Evolutionary conservation across 2,797 vertebrate genomes (phyloP), one percentile per base, ranked within the genome.

Genomic region (Oryzias sinensis): DNA sequence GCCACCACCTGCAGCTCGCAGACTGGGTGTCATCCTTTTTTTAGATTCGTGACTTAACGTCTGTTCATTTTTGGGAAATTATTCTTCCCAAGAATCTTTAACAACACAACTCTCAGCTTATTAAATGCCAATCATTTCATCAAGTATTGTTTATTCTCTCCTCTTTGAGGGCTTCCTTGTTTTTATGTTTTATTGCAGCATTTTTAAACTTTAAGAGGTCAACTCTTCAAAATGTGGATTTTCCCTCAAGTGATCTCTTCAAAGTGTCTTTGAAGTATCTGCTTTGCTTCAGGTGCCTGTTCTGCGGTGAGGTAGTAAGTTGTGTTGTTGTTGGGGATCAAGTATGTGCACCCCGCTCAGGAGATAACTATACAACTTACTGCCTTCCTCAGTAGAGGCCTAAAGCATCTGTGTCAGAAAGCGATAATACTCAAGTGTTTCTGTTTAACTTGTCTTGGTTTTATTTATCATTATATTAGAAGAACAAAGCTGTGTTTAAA

Each of bases 321-420:
- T 97, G 95, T 97, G 95, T 97, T 95, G 94, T 96, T 96, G 93
- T 93, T 93, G 93, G 94, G 93, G 93, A 91, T 91, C 86, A 92
- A 87, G 89, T 91, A 93, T 92, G 87, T 88, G 83, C 88, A 86
- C 90, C 93, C 94, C 91, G 83, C 77, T 89, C 76, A 89, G 93
- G 95, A 95, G 95, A 93, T 97, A 97, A 97, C 95, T 94, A 95
- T 96, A 93, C 95, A 94, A 95, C 93, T 94, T 96, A 95, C 95
- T 97, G 94, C 94, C 95, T 96, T 97, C 93, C 95, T 87, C 80
- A 86, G 68, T 77, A 65, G 54, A 77, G 74, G 79, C 62, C 43
- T 16, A 24, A 58, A 49, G 14, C 85, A 55, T 67, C 82, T 14
- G 1, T 62, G 6, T 37, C 29, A 3, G 27, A 48, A 24, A 52